Percentiles rank a stretch among this genome's conserved stretches.
Evolutionary conservation across 2,888 invertebrate species (phyloP).

Genomic region (Alloplasta piceator): DNA sequence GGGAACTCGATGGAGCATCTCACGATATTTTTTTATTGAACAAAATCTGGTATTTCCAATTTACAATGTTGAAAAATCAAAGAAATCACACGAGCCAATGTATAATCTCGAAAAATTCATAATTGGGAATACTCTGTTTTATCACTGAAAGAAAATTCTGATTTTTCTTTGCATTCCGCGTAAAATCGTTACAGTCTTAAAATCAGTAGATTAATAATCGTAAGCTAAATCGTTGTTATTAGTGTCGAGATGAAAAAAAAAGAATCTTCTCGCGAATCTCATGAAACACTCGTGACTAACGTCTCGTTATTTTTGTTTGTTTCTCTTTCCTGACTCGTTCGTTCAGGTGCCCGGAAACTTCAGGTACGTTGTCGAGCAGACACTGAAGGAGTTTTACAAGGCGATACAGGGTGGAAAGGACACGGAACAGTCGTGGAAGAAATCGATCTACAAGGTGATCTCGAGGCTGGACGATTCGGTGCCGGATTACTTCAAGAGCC

Average conservation of each 20-base stretch:
- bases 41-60: conserved; percentile 8
- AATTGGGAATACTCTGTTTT: neutral
- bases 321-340: neutral
- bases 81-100: neutral
- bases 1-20: neutral
- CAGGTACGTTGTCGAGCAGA: conserved; percentile 98
- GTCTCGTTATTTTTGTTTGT: conserved; percentile 1
- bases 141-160: neutral
- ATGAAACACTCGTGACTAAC: conserved; percentile 5
- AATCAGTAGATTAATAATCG: conserved; percentile 49
- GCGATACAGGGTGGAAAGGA: conserved; percentile 98
- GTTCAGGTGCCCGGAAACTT: conserved; percentile 97
- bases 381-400: conserved; percentile 99
- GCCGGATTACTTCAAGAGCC: conserved; percentile 99
- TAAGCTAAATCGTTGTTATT: conserved; percentile 52
- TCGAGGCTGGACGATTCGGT: conserved; percentile 99
- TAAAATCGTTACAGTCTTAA: conserved; percentile 55
- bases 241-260: conserved; percentile 17
- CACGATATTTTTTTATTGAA: neutral
- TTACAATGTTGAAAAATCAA: neutral
- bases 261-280: neutral
- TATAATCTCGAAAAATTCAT: neutral
- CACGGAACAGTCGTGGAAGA: conserved; percentile 99
- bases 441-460: conserved; percentile 99
- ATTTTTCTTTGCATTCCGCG: neutral